Percentiles rank a stretch among this genome's conserved stretches.
These are phyloP conservation scores for Glyphotaelius pellucidus DNA, from an alignment of 2,888 invertebrate species.

Conservation along the genomic window DNA sequence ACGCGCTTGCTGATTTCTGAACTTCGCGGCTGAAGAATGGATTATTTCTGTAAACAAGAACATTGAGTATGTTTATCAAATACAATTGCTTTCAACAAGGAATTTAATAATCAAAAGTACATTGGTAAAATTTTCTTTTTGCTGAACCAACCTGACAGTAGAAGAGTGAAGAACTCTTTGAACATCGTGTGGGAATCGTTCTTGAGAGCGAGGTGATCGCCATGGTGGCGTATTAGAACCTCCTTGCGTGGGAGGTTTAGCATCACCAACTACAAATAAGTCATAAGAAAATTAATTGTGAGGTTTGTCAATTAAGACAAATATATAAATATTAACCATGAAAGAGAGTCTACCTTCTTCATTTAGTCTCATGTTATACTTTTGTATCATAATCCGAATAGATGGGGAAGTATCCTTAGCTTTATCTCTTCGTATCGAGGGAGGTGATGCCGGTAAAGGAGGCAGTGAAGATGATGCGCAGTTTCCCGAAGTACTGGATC, in stretches of 20 bases:
- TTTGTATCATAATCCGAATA: slow-evolving; percentile 83
- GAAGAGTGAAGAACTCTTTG: slow-evolving; percentile 55
- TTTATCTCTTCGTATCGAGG: slow-evolving; percentile 76
- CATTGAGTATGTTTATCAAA: neutral
- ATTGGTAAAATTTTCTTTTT: neutral
- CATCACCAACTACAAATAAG: slow-evolving; percentile 68
- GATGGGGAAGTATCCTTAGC: slow-evolving; percentile 83
- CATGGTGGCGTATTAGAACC: slow-evolving; percentile 68
- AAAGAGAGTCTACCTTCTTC: slow-evolving; percentile 75
- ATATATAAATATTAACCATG: neutral
- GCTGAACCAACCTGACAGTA: slow-evolving; percentile 55
- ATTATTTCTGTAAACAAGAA: slow-evolving; percentile 72
- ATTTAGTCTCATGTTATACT: slow-evolving; percentile 81
- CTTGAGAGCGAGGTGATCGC: slow-evolving; percentile 66
- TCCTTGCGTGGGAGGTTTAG: slow-evolving; percentile 61
- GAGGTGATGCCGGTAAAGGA: slow-evolving; percentile 80
- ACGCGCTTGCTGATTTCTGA: slow-evolving; percentile 82
- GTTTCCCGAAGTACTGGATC: slow-evolving; percentile 62
- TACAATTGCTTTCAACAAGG: neutral
- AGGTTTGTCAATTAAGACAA: neutral
- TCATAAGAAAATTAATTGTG: neutral
- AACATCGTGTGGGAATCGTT: slow-evolving; percentile 63
- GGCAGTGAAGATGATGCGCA: slow-evolving; percentile 70
- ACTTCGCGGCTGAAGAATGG: slow-evolving; percentile 78
- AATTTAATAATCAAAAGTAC: neutral